Evolutionary conservation across 2,113 vertebrate genomes (phyloP).

Genomic region (Ammodramus savannarum): DNA sequence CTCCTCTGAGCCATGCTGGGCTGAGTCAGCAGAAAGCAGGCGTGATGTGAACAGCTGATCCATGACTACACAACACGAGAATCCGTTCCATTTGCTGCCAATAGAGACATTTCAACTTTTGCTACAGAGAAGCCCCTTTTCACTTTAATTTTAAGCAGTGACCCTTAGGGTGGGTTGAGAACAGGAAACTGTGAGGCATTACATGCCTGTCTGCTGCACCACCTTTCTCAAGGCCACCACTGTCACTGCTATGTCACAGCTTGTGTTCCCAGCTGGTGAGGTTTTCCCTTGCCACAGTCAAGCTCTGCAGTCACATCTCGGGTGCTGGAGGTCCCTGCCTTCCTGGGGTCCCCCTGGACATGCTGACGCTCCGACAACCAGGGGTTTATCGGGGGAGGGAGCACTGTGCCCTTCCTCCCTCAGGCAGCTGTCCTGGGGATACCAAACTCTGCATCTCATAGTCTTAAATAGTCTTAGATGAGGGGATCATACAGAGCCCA

Average conservation of each 20-base stretch:
- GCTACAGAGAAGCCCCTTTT: rapidly evolving
- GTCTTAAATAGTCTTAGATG: neutral
- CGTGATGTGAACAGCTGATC: rapidly evolving
- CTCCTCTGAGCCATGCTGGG: neutral
- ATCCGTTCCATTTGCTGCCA: neutral
- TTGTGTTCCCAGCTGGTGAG: rapidly evolving
- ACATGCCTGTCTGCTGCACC: neutral
- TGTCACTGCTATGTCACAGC: too few relatives aligned
- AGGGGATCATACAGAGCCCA: neutral
- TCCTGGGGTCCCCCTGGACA: neutral
- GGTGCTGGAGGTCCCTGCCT: rapidly evolving
- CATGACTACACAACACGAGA: rapidly evolving
- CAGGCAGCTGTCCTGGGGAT: rapidly evolving
- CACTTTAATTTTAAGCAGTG: too few relatives aligned
- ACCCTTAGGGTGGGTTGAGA: too few relatives aligned
- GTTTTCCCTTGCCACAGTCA: neutral
- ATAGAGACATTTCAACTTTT: neutral
- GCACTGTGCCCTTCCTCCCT: too few relatives aligned
- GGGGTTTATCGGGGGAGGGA: too few relatives aligned
- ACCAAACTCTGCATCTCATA: rapidly evolving
- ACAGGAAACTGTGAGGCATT: neutral
- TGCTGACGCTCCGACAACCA: neutral
- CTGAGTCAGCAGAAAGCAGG: neutral
- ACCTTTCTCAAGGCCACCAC: rapidly evolving
- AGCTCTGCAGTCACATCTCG: rapidly evolving